Evolutionary conservation across 1,140 invertebrate species (phyloP).

Genomic region (Mizuhopecten yessoensis): DNA sequence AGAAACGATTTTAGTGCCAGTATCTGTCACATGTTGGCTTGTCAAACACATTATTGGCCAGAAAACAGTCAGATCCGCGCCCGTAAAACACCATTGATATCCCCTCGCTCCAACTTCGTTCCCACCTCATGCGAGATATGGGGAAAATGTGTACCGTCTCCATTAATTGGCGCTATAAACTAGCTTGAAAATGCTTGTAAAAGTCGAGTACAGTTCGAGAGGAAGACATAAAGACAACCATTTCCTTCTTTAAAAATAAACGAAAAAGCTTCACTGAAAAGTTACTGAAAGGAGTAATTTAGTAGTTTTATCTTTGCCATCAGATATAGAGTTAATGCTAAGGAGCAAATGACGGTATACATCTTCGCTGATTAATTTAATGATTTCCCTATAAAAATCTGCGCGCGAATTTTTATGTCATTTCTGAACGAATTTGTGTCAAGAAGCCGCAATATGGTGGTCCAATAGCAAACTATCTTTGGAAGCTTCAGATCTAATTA

Average conservation of each 20-base stretch:
- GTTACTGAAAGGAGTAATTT: not conserved
- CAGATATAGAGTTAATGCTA: not conserved
- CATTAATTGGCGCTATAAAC: not conserved
- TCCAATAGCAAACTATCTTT: not conserved
- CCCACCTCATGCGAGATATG: not conserved
- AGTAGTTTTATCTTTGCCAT: not conserved
- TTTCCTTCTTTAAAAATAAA: not conserved
- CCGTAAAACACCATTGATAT: not conserved
- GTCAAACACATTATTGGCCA: not conserved
- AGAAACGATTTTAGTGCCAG: not conserved
- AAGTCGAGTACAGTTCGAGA: not conserved
- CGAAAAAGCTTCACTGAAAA: not conserved
- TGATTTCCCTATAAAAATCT: not conserved
- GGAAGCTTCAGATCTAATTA: no score
- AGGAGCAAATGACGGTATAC: not conserved
- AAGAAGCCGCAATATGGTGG: not conserved
- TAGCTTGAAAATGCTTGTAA: not conserved
- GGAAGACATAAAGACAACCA: not conserved
- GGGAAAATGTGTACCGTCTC: not conserved
- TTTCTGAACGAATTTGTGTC: not conserved
- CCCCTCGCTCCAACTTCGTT: not conserved
- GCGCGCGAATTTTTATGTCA: not conserved
- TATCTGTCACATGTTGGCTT: not conserved
- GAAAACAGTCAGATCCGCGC: not conserved
- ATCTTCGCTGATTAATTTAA: not conserved